Base-by-base conservation (phyloP, 2,797 vertebrate species). In the Sphenopsis melanotis region DNA sequence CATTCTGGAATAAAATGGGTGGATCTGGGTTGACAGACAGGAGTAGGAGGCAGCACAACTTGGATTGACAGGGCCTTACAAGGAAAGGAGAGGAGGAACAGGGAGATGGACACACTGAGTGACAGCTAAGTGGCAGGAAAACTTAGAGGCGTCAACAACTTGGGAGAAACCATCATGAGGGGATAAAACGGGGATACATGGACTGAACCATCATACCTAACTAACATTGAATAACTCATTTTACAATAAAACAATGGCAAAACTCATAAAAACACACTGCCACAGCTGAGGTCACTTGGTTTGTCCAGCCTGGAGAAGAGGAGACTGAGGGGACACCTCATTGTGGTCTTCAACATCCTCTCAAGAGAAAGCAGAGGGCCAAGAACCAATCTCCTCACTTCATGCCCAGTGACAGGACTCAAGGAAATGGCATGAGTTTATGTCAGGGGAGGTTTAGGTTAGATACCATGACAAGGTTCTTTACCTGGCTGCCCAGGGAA, bases 331-430 rank as follows among this genome's bases (percentile, higher is more conserved):
- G 2, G n/a, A 44, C 4, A 12, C 10, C 20, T 69, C 9, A 7
- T 17, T 37, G 8, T 29, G 17, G 2, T 56, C 36, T 49, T 26
- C 15, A 34, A 2, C 2, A 3, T 17, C 5, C 55, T 69, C 32
- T 15, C 8, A 42, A 26, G 42, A 19, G 11, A 34, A 24, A 63
- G 9, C 1, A 4, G 36, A 56, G 11, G 32, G 6, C 1, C 6
- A 30, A 18, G 10, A 6, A 50, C 15, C 0, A 0, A 56, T 8
- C 17, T 23, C 30, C 53, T 53, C 16, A 4, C 27, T 55, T 26
- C 3, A 7, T 21, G 13, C 4, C 6, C 22, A 29, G 27, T 9
- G 36, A 20, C 23, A 63, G 19, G 19, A n/a, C 27, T 29, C 0
- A 0, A 47, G 47, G 12, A 44, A 37, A 42, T 4, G 3, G 12